These are phyloP conservation scores for Holothuria glaberrima DNA, from an alignment of 35 echinoderm and acorn worm genomes.

Conservation along the genomic window DNA sequence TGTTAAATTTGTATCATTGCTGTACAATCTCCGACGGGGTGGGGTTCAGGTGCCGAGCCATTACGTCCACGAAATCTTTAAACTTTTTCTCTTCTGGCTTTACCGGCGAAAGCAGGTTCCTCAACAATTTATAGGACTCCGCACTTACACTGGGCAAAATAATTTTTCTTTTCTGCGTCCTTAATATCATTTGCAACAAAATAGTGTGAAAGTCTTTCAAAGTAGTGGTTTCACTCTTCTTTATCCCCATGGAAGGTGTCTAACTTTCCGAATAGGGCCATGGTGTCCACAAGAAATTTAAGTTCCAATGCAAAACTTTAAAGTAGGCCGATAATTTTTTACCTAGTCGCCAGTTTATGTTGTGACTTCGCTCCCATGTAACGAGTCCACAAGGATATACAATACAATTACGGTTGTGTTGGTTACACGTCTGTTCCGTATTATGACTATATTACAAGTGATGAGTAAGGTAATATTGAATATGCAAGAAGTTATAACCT, in stretches of 20 bases:
- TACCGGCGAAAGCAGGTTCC: slow-evolving; percentile 55
- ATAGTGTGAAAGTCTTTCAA: slow-evolving; percentile 56
- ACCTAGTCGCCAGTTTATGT: slow-evolving; percentile 28
- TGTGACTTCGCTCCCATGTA: neutral
- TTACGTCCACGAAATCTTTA: slow-evolving; percentile 49
- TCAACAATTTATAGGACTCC: slow-evolving; percentile 41
- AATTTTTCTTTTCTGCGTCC: slow-evolving; percentile 25
- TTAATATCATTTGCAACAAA: slow-evolving; percentile 66
- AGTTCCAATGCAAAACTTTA: neutral
- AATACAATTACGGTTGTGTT: no score
- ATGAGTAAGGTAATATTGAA: neutral
- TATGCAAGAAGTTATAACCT: no score
- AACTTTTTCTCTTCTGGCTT: slow-evolving; percentile 51
- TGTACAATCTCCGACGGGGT: slow-evolving; percentile 53
- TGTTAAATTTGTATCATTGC: slow-evolving; percentile 70
- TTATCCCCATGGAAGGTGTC: slow-evolving; percentile 33
- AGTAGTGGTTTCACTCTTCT: slow-evolving; percentile 35
- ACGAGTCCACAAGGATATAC: neutral
- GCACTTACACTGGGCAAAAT: slow-evolving; percentile 50
- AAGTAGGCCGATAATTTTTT: slow-evolving; percentile 1
- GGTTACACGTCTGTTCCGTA: no score
- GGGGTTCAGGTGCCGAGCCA: slow-evolving; percentile 58
- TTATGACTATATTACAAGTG: no score
- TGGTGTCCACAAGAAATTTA: slow-evolving; percentile 8
- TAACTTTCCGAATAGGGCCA: slow-evolving; percentile 45